A percentile compares a stretch with the other conserved stretches of the same genome.
Conservation (phyloP, 2,113 vertebrate genomes). For the Oxyruncus cristatus region DNA sequence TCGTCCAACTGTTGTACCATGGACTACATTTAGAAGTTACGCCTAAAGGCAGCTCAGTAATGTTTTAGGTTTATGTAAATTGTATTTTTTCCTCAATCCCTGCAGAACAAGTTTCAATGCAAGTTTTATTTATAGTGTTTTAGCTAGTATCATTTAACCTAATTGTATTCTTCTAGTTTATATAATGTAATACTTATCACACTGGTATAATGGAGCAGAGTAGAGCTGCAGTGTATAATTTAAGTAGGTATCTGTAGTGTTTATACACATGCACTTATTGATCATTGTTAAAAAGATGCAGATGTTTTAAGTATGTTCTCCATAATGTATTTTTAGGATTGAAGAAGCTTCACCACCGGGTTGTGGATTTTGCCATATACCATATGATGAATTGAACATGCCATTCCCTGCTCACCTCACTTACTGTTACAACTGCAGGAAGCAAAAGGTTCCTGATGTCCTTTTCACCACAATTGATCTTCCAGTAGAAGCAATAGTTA, state of each 20-base stretch:
- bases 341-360: slow-evolving; percentile 85
- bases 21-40: not conserved
- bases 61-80: not conserved
- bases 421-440: slow-evolving; percentile 89
- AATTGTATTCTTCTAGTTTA: not conserved
- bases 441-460: slow-evolving; percentile 92
- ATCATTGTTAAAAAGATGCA: not conserved
- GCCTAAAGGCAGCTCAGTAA: not conserved
- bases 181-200: not conserved
- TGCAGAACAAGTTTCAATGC: not conserved
- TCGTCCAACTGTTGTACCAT: not conserved
- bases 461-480: slow-evolving; percentile 94
- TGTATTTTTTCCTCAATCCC: not conserved
- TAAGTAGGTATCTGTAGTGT: not conserved
- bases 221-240: not conserved
- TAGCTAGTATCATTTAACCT: not conserved
- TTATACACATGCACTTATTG: not conserved
- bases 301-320: slow-evolving; percentile 18
- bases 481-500: slow-evolving; percentile 81
- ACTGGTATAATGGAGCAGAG: not conserved
- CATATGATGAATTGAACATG: slow-evolving; percentile 97
- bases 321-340: slow-evolving; percentile 75
- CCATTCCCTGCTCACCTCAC: slow-evolving; percentile 97
- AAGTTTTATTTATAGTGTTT: not conserved
- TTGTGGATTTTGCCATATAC: slow-evolving; percentile 97